Evolutionary conservation across 2,113 vertebrate species (phyloP).

Genomic region (Leptobrachium ailaonicum): DNA sequence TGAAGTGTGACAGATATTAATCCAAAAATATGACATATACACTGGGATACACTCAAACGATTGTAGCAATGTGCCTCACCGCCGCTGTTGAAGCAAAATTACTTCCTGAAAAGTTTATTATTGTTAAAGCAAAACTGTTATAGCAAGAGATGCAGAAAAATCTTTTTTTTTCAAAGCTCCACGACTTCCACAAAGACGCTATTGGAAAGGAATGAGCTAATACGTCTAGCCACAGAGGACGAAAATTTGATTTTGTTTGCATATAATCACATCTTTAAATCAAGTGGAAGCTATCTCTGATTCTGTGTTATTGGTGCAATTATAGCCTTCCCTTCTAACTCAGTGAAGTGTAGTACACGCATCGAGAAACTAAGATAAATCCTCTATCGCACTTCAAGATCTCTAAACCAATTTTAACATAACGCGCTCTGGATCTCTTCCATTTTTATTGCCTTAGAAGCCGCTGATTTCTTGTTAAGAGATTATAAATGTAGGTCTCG

Average conservation of each 20-base stretch:
- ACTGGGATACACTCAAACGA: too few species aligned
- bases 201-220: constrained; percentile 42
- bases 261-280: constrained; percentile 46
- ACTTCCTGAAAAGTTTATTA: too few species aligned
- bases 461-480: too few species aligned
- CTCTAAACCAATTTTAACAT: background rate
- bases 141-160: constrained; percentile 15
- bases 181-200: constrained; percentile 28
- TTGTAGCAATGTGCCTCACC: too few species aligned
- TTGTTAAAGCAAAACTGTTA: background rate
- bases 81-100: too few species aligned
- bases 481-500: too few species aligned
- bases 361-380: constrained; percentile 25
- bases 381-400: background rate
- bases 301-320: constrained; percentile 26
- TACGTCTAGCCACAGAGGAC: constrained; percentile 40
- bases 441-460: background rate
- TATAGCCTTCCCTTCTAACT: constrained; percentile 26
- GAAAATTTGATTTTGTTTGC: constrained; percentile 42
- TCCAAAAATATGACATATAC: too few species aligned
- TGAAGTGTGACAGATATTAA: too few species aligned
- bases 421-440: background rate
- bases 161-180: constrained; percentile 20
- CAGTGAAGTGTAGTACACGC: constrained; percentile 14
- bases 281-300: constrained; percentile 30